Conservation (phyloP, 2,113 vertebrate species). For the Columba livia region DNA sequence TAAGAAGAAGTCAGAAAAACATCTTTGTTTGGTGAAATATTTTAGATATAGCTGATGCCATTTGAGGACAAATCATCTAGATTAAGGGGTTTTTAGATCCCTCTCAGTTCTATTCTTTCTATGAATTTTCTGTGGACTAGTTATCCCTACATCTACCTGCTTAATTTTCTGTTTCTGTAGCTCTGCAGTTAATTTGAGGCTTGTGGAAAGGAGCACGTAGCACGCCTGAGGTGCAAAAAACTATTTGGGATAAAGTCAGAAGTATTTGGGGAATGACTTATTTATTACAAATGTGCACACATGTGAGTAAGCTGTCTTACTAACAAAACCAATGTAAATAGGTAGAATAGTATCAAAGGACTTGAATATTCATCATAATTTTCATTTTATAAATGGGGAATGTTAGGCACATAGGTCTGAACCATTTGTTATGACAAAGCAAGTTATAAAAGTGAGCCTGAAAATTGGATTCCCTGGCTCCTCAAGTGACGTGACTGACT, state of each 20-base stretch:
- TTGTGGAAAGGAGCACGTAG: neutral
- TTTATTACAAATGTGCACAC: neutral
- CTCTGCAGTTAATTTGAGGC: neutral
- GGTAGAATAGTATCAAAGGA: neutral
- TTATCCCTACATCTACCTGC: neutral
- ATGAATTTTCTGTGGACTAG: neutral
- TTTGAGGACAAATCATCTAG: neutral
- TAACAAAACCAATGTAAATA: neutral
- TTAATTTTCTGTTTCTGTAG: neutral
- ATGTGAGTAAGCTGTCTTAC: neutral
- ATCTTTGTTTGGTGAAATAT: neutral
- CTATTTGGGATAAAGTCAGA: neutral
- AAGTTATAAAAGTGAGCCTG: conserved; percentile 3
- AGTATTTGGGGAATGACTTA: neutral
- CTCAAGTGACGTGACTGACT: neutral
- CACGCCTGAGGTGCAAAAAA: neutral
- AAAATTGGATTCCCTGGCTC: neutral
- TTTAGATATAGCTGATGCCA: neutral
- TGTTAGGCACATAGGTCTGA: neutral
- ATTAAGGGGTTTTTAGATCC: neutral
- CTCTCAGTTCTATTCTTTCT: neutral
- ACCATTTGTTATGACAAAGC: neutral
- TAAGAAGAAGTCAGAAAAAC: neutral
- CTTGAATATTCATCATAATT: neutral
- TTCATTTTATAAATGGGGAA: neutral